Evolutionary conservation across 2,888 invertebrate species (phyloP).

Genomic region (Melieria picta): DNA sequence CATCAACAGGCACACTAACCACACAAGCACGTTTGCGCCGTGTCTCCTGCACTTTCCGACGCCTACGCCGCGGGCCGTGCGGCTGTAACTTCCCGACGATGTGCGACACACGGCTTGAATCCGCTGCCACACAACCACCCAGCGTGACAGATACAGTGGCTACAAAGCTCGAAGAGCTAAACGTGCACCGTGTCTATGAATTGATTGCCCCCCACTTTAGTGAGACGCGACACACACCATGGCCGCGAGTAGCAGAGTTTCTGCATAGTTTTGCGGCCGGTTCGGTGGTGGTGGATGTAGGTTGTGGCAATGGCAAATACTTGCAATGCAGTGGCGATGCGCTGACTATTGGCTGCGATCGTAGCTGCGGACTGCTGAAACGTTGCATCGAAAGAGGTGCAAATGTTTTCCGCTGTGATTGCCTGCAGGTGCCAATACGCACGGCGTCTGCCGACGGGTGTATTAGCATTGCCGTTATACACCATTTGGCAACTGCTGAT

Average conservation of each 20-base stretch:
- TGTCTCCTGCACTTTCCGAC: slow-evolving; percentile 89
- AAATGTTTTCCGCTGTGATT: slow-evolving; percentile 80
- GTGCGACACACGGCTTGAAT: slow-evolving; percentile 72
- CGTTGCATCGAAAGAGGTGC: slow-evolving; percentile 70
- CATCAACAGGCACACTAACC: slow-evolving; percentile 68
- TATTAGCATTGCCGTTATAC: slow-evolving; percentile 96
- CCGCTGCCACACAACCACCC: not conserved
- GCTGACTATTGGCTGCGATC: slow-evolving; percentile 81
- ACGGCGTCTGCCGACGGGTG: slow-evolving; percentile 79
- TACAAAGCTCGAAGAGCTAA: slow-evolving; percentile 74
- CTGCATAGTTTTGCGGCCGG: slow-evolving; percentile 74
- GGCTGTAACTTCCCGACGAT: slow-evolving; percentile 72
- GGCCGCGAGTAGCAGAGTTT: slow-evolving; percentile 91
- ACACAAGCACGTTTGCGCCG: slow-evolving; percentile 70
- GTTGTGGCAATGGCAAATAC: slow-evolving; percentile 99
- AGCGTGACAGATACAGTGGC: slow-evolving; percentile 67
- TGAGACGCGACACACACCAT: slow-evolving; percentile 91
- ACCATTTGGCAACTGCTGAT: slow-evolving; percentile 88
- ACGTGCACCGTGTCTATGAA: slow-evolving; percentile 92
- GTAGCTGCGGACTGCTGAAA: slow-evolving; percentile 74
- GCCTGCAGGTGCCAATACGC: slow-evolving; percentile 77
- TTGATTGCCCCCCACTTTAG: slow-evolving; percentile 95
- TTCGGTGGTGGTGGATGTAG: slow-evolving; percentile 86
- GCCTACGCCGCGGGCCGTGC: slow-evolving; percentile 71
- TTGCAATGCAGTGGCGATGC: slow-evolving; percentile 66